These are phyloP conservation scores for Noctua comes DNA, from an alignment of 2,888 invertebrate species.

Conservation along the genomic window DNA sequence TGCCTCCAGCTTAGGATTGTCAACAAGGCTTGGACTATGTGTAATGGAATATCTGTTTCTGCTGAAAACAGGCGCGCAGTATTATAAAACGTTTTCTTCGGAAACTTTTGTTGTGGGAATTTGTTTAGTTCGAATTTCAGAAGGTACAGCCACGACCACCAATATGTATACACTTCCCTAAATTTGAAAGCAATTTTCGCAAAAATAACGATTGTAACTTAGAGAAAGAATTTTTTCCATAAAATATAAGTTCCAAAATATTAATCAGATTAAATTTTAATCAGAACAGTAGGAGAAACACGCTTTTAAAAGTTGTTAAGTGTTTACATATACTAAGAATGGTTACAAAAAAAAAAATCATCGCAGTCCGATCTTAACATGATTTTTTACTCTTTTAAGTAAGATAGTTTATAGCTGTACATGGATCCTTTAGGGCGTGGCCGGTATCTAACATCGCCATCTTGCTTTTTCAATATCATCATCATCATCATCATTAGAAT, in stretches of 20 bases:
- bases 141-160: too few species aligned
- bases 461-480: not conserved
- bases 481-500: too few species aligned
- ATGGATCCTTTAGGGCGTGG: not conserved
- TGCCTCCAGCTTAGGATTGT: constrained; percentile 3
- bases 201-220: too few species aligned
- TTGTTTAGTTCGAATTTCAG: not conserved
- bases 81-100: not conserved
- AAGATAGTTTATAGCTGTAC: not conserved
- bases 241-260: too few species aligned
- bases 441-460: not conserved
- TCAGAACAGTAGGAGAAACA: too few species aligned
- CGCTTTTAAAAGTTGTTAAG: too few species aligned
- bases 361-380: not conserved
- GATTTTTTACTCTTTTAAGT: not conserved
- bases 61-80: not conserved
- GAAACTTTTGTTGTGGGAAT: not conserved
- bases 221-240: too few species aligned
- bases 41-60: not conserved
- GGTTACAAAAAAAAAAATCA: not conserved
- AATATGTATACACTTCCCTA: too few species aligned
- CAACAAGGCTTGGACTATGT: not conserved
- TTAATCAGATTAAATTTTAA: too few species aligned
- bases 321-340: not conserved
- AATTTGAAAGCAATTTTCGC: too few species aligned